These are phyloP conservation scores for Odontamblyopus lacepedii DNA, from an alignment of 2,797 vertebrate species.

Conservation along the genomic window DNA sequence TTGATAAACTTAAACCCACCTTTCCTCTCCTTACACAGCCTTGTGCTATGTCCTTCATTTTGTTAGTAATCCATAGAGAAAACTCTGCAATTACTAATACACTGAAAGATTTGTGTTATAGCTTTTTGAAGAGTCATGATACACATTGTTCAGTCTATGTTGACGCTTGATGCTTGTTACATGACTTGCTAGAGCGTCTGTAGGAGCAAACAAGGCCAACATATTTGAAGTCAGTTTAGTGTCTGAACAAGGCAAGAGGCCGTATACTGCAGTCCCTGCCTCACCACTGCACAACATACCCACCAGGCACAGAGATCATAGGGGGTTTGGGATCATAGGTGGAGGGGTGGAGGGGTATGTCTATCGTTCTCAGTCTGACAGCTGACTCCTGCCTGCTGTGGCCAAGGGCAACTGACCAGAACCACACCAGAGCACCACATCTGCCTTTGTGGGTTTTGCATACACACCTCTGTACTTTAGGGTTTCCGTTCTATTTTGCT, in stretches of 20 bases:
- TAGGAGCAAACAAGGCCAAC: neutral
- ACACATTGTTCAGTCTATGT: no score
- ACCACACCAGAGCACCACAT: conserved; percentile 73
- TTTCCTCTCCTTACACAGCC: no score
- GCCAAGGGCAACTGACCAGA: conserved; percentile 87
- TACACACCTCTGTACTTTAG: conserved; percentile 32
- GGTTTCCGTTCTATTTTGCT: conserved; percentile 52
- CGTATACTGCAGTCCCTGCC: conserved; percentile 49
- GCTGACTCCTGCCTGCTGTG: conserved; percentile 83
- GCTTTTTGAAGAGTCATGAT: no score
- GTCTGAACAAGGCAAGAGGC: conserved; percentile 51
- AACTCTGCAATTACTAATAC: no score
- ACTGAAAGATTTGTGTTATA: no score
- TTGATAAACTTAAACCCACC: no score
- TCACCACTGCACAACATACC: conserved; percentile 80
- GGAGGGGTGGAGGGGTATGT: conserved; percentile 78
- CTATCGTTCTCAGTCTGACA: conserved; percentile 93
- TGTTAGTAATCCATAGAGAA: no score
- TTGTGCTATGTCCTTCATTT: no score
- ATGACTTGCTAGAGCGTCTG: no score
- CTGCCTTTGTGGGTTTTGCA: conserved; percentile 52
- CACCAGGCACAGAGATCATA: conserved; percentile 81
- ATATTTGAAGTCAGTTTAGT: conserved; percentile 6
- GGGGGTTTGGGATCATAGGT: conserved; percentile 52
- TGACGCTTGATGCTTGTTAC: no score